Base-by-base conservation (phyloP, 2,888 invertebrate genomes). In the Acleris cristana region DNA sequence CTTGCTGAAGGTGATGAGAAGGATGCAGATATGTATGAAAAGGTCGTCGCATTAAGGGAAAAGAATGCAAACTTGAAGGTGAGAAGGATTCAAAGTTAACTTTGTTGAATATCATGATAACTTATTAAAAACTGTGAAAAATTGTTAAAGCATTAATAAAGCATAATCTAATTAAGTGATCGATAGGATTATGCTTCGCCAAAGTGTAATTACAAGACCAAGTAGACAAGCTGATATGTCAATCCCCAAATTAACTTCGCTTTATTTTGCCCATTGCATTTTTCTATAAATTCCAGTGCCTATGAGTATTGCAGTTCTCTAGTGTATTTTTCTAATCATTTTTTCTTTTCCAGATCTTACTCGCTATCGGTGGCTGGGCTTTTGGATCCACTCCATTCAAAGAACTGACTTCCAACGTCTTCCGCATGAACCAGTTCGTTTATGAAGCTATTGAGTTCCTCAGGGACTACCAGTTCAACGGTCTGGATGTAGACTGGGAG, bases 361-460 rank as follows among this genome's bases (percentile, higher is more conserved):
- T 98, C 18, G 97, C 97, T 1, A 97, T 99, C 75, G 99, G 99
- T 66, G 99, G 99, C 21, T 99, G 98, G 98, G 98, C 98, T 1
- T 98, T 98, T 80, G 98, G 98, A 14, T 98, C 98, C 1, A 98
- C 97, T 0, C 98, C 98, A 3, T 98, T 98, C 94, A 98, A 97
- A 91, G 98, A 98, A 83, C 93, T 98, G 52, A 98, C 98, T 0
- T 96, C 96, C 69, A 98, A 97, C 83, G 96, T 97, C 5, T 98
- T 97, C 94, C 95, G 98, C 55, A 98, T 98, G 97, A 98, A 98
- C 84, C 97, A 98, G 83, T 98, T 98, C 83, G 98, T 98, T 4
- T 98, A 98, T 83, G 97, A 98, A 86, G 97, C 98, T 19, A 98
- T 98, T 69, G 98, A 98, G 75, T 98, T 98, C 92, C 93, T 98